Conservation (phyloP, 2,888 invertebrate genomes). For the Sphaeridia pumilis region DNA sequence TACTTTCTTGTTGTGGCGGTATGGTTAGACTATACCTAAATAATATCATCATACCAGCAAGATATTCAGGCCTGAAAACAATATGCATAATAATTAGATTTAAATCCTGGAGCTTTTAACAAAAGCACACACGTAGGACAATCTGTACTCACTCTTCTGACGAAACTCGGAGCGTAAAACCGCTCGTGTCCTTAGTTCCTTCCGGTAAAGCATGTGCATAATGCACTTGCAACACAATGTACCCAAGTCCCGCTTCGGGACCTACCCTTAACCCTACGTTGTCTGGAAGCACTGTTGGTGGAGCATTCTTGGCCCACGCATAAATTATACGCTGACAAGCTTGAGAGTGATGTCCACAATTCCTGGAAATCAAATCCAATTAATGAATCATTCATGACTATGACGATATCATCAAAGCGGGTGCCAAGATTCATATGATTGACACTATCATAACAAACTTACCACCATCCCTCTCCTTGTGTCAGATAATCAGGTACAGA, state of each 20-base stretch:
- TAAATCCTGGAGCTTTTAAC: too few relatives aligned
- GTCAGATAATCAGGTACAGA: slow-evolving; percentile 36
- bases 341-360: slow-evolving; percentile 43
- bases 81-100: neutral
- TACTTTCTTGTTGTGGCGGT: slow-evolving; percentile 33
- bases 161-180: slow-evolving; percentile 25
- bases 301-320: slow-evolving; percentile 52
- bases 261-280: slow-evolving; percentile 48
- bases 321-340: slow-evolving; percentile 45
- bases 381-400: too few relatives aligned
- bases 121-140: neutral
- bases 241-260: slow-evolving; percentile 42
- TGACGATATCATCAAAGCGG: too few relatives aligned
- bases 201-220: slow-evolving; percentile 41
- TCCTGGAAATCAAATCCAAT: slow-evolving; percentile 38
- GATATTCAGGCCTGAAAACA: slow-evolving; percentile 28
- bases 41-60: slow-evolving; percentile 35
- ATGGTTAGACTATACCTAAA: slow-evolving; percentile 23
- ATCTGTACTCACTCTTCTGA: slow-evolving; percentile 25
- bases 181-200: slow-evolving; percentile 30
- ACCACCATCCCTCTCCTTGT: slow-evolving; percentile 30
- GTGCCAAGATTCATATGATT: slow-evolving; percentile 4
- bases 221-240: slow-evolving; percentile 47
- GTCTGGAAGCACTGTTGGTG: slow-evolving; percentile 44
- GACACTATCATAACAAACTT: too few relatives aligned